Evolutionary conservation across 2,888 invertebrate species (phyloP).

Genomic region (Pheosia gnoma): DNA sequence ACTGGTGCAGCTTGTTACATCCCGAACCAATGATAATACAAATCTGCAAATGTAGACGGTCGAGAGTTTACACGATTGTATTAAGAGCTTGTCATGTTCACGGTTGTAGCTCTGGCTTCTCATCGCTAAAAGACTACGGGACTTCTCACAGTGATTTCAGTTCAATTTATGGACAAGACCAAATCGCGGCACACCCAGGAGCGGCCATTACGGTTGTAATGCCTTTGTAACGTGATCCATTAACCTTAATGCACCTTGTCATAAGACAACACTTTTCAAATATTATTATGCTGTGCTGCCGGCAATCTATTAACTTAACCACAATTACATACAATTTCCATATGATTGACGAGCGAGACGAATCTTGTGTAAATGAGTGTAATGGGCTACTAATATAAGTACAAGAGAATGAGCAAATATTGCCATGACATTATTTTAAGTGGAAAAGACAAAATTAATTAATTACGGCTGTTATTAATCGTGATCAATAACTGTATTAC

Average conservation of each 20-base stretch:
- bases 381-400: no score
- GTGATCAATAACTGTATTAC: no score
- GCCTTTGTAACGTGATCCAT: constrained; percentile 18
- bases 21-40: background rate
- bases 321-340: background rate
- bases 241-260: constrained; percentile 27
- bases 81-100: background rate
- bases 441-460: no score
- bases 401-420: no score
- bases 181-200: no score
- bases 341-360: no score
- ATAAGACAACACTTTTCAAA: constrained; percentile 10
- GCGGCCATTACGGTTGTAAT: background rate
- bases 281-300: background rate
- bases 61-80: background rate
- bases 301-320: background rate
- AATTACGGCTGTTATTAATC: no score
- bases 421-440: no score
- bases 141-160: background rate
- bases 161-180: no score
- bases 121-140: background rate
- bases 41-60: background rate
- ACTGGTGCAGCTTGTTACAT: background rate
- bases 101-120: background rate
- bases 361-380: no score